phyloP scores from a whole-genome alignment of 1,140 invertebrate species.

The Danaus melanippus region DNA sequence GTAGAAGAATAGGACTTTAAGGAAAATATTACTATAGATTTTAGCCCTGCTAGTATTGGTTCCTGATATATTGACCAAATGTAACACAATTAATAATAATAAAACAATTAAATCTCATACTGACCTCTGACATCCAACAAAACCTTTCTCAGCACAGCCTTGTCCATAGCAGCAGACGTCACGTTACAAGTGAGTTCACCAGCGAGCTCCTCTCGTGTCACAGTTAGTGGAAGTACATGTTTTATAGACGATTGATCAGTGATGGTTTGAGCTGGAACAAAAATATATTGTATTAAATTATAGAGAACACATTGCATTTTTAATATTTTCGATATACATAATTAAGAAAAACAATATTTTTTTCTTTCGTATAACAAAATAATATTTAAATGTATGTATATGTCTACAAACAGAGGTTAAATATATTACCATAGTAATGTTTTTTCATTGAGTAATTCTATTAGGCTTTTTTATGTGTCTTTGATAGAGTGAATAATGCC shows the following conservation, averaged over 20 bases:
- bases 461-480: too few species aligned
- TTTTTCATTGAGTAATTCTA: too few species aligned
- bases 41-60: too few species aligned
- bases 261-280: constrained; percentile 55
- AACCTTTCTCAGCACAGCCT: constrained; percentile 77
- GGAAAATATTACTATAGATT: too few species aligned
- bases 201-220: constrained; percentile 83
- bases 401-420: too few species aligned
- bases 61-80: too few species aligned
- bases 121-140: constrained; percentile 88
- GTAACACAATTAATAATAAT: too few species aligned
- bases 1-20: too few species aligned
- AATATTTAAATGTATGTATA: neutral
- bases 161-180: constrained; percentile 79
- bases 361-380: neutral
- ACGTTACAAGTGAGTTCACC: constrained; percentile 84
- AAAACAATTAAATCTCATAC: constrained; percentile 27
- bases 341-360: neutral
- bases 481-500: too few species aligned
- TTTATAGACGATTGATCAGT: constrained; percentile 44
- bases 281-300: neutral
- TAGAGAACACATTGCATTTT: neutral
- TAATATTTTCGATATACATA: too few species aligned
- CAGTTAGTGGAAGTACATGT: constrained; percentile 68
- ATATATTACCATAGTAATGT: too few species aligned